phyloP scores from a whole-genome alignment of 2,888 invertebrate genomes.

The Acrocyrtus sp. region DNA sequence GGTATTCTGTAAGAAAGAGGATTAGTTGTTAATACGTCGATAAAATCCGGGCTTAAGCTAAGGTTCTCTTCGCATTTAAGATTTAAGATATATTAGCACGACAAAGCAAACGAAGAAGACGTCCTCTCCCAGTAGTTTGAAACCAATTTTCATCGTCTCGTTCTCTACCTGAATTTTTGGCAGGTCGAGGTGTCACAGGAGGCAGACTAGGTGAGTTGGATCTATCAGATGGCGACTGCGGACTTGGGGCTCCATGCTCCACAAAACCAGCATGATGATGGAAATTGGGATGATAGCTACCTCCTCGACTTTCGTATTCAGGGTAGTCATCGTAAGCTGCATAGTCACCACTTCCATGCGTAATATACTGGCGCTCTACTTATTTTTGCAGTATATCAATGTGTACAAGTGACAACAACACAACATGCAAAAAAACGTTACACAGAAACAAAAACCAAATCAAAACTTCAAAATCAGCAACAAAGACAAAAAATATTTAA shows the following conservation, averaged over 20 bases:
- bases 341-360: conserved; percentile 42
- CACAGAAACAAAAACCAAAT: conserved; percentile 33
- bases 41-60: neutral
- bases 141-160: neutral
- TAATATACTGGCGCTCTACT: conserved; percentile 42
- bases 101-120: neutral
- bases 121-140: neutral
- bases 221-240: conserved; percentile 71
- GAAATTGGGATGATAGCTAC: conserved; percentile 63
- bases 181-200: conserved; percentile 64
- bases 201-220: conserved; percentile 71
- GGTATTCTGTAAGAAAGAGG: conserved; percentile 67
- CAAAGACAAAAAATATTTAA: conserved; percentile 8
- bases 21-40: neutral
- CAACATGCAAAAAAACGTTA: conserved; percentile 20
- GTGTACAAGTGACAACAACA: conserved; percentile 24
- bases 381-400: neutral
- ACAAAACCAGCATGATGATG: conserved; percentile 66
- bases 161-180: conserved; percentile 63
- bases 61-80: no score
- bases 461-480: conserved; percentile 14
- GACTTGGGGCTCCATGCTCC: conserved; percentile 66
- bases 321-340: conserved; percentile 70
- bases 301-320: conserved; percentile 45
- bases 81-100: neutral